A percentile compares a stretch with the other conserved stretches of the same genome.
These are phyloP conservation scores for Chionomys nivalis DNA, from an alignment of 2,113 vertebrate genomes.

Conservation along the genomic window DNA sequence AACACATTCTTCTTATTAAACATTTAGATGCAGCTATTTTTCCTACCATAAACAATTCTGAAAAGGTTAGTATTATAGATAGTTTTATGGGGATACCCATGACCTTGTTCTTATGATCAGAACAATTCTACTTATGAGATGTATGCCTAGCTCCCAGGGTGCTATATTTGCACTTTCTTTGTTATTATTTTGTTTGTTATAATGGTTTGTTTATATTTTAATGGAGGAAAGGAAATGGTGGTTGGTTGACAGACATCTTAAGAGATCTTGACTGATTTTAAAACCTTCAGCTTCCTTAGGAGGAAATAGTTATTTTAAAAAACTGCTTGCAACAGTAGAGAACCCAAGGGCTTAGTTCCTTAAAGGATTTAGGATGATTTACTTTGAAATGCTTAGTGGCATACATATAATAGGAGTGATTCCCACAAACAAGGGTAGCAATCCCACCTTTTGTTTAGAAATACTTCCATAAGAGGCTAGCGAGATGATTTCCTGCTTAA, in stretches of 20 bases:
- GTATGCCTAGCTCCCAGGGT: neutral
- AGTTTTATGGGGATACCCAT: neutral
- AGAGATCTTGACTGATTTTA: neutral
- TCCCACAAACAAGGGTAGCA: neutral
- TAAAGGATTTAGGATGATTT: neutral
- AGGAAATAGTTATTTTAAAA: neutral
- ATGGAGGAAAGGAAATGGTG: neutral
- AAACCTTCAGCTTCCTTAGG: neutral
- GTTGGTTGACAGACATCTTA: neutral
- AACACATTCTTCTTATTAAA: neutral
- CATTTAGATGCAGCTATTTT: neutral
- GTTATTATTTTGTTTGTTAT: neutral
- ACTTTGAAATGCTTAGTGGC: neutral
- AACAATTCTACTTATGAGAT: neutral
- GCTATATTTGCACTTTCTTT: neutral
- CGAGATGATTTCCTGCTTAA: neutral
- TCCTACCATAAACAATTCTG: neutral
- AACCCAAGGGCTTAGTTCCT: neutral
- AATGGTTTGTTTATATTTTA: neutral
- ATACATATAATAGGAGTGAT: neutral
- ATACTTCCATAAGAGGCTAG: neutral
- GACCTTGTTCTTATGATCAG: neutral
- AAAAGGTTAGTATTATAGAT: neutral
- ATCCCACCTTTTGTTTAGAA: neutral
- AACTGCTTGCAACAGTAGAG: neutral